A percentile compares a stretch with the other conserved stretches of the same genome.
These are phyloP conservation scores for Neodiprion lecontei DNA, from an alignment of 1,140 invertebrate species.

Conservation along the genomic window DNA sequence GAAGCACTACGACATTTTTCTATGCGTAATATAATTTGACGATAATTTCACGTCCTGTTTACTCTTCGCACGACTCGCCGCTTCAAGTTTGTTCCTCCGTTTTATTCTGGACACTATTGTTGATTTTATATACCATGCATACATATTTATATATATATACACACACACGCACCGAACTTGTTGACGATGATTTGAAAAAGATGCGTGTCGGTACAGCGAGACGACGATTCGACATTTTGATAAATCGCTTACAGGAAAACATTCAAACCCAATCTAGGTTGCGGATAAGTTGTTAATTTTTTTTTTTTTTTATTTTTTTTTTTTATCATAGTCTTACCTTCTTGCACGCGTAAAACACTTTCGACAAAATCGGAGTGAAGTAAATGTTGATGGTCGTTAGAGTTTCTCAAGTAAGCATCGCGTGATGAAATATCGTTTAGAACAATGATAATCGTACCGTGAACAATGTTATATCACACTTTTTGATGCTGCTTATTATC, in stretches of 20 bases:
- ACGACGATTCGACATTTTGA: neutral
- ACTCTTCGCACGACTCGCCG: slow-evolving; percentile 15
- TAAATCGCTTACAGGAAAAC: neutral
- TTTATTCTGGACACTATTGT: slow-evolving; percentile 28
- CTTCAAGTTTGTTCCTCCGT: slow-evolving; percentile 23
- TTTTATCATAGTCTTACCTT: neutral
- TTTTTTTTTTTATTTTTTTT: neutral
- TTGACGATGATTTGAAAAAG: neutral
- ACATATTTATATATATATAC: neutral
- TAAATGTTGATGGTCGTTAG: neutral
- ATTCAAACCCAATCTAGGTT: neutral
- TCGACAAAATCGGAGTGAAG: neutral
- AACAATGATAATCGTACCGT: neutral
- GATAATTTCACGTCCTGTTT: slow-evolving; percentile 11
- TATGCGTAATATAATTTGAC: slow-evolving; percentile 10
- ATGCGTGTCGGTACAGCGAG: neutral
- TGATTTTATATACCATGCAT: slow-evolving; percentile 33
- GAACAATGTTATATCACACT: too few relatives aligned
- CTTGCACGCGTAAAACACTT: neutral
- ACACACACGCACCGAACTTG: too few relatives aligned
- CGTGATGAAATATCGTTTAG: too few relatives aligned
- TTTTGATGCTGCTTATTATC: neutral
- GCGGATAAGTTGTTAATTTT: neutral
- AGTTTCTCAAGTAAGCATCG: neutral
- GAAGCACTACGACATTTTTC: slow-evolving; percentile 20